Evolutionary conservation across 1,140 invertebrate species (phyloP).

Genomic region (Cheumatopsyche charites): DNA sequence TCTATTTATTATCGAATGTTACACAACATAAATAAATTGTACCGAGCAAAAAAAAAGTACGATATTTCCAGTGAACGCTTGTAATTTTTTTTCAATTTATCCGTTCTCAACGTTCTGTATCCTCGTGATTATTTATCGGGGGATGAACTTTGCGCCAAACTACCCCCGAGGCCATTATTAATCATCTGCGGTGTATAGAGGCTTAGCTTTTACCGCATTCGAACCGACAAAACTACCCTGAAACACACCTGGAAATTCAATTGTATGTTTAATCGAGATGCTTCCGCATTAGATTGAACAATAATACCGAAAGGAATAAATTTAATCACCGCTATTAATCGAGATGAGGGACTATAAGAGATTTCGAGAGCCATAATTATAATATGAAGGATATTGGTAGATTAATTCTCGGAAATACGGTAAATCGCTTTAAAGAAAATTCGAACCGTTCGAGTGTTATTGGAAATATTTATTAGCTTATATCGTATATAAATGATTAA

Average conservation of each 20-base stretch:
- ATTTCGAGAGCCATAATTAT: too few species aligned
- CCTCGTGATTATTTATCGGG: constrained; percentile 13
- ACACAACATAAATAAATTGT: too few species aligned
- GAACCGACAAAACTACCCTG: constrained; percentile 8
- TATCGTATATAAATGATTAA: too few species aligned
- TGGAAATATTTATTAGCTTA: too few species aligned
- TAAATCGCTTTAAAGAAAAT: too few species aligned
- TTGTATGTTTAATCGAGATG: background rate
- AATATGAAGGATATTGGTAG: too few species aligned
- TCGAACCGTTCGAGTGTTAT: too few species aligned
- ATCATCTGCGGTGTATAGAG: background rate
- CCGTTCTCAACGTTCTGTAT: background rate
- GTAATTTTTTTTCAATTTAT: background rate
- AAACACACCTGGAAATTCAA: background rate
- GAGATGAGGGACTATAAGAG: background rate
- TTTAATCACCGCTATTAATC: background rate
- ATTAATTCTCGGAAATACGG: too few species aligned
- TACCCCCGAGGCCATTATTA: constrained; percentile 7
- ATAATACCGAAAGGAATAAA: constrained; percentile 6
- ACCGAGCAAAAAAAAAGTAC: background rate
- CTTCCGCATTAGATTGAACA: background rate
- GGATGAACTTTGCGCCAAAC: constrained; percentile 6
- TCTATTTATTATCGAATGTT: too few species aligned
- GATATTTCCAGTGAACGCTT: background rate
- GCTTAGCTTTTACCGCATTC: background rate